Base-by-base conservation (phyloP, 2,888 invertebrate genomes). In the Andrena marginata region DNA sequence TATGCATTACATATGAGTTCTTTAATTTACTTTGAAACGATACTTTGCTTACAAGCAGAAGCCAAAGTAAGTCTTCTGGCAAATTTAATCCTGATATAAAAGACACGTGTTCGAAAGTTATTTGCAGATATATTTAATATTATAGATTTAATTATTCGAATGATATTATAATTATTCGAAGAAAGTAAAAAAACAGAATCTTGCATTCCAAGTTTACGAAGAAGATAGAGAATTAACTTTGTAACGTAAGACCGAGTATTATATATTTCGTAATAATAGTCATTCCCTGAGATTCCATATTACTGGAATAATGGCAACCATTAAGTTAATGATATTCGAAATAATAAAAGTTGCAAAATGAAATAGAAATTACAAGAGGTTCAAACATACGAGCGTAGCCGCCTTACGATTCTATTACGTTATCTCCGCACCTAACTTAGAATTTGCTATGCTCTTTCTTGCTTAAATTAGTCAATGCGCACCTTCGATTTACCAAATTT, bases 371-470 rank as follows among this genome's bases (percentile, higher is more conserved):
- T 35, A n/a, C 10, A 13, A 31, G 48, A 31, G 1, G 20, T 70
- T 70, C 20, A 60, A 70, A 60, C 20, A 4, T 2, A 60, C n/a
- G 20, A 60, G 60, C n/a, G 42, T 60, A 42, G 29, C 59, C 48
- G 31, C 60, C 48, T 60, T 13, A 56, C 56, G 56, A 26, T 26
- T 10, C 23, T 23, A 23, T 56, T 56, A 56, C 23, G 10, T 56
- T 56, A 56, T 56, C 23, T 51, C 20, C 16, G 42, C 42, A 51
- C n/a, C 51, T 20, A 51, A 51, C 51, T 59, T n/a, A 2, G 29
- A 48, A 4, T 16, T 42, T 48, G 48, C 42, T 60, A 60, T 48
- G 20, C 48, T 31, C 70, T 48, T 59, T 60, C 29, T 70, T 70
- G 56, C 42, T 60, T 48, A n/a, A 29, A 48, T 26, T 70, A 60